phyloP scores from a whole-genome alignment of 2,113 vertebrate genomes.

The Phalacrocorax brasilianus region DNA sequence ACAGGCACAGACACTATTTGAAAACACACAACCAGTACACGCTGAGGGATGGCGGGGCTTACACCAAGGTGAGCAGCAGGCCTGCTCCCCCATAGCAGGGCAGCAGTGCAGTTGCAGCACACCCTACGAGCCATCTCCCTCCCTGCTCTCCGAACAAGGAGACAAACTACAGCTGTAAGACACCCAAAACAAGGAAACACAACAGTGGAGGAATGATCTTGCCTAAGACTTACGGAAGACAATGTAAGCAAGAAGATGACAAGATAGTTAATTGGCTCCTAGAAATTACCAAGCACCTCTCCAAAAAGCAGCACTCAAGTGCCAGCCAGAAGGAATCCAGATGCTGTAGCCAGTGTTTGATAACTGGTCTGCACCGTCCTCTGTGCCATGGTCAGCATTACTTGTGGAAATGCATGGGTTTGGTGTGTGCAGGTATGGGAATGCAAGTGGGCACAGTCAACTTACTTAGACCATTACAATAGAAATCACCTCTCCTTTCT shows the following conservation, averaged over 20 bases:
- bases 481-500: background rate
- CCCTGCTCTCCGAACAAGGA: background rate
- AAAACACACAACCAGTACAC: accelerated
- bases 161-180: background rate
- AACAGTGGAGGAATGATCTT: background rate
- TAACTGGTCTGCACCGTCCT: background rate
- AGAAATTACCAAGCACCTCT: background rate
- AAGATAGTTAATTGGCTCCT: background rate
- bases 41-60: background rate
- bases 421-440: background rate
- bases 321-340: background rate
- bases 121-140: background rate
- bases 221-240: background rate
- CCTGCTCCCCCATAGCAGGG: accelerated
- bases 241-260: background rate
- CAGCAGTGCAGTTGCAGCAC: background rate
- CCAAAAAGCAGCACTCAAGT: background rate
- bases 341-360: background rate
- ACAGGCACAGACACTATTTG: background rate
- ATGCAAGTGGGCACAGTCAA: background rate
- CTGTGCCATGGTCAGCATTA: background rate
- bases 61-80: background rate
- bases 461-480: background rate
- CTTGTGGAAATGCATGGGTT: background rate
- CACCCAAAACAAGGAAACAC: background rate